Evolutionary conservation across 2,888 invertebrate genomes (phyloP).

Genomic region (Pachycephus smyrnensis): DNA sequence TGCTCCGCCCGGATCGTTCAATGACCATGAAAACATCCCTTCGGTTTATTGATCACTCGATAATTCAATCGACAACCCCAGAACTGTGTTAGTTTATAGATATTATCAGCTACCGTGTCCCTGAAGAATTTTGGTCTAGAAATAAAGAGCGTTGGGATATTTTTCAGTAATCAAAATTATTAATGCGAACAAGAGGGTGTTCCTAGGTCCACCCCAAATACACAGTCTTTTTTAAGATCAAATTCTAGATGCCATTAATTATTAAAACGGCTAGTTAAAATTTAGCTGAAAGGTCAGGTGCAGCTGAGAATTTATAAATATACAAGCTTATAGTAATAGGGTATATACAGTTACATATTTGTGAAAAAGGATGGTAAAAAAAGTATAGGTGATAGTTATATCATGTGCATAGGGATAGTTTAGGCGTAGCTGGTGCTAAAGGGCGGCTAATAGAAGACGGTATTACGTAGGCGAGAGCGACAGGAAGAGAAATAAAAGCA

Average conservation of each 20-base stretch:
- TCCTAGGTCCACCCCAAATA: not conserved
- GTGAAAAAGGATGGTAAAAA: too few relatives aligned
- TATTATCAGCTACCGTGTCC: not conserved
- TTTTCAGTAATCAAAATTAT: not conserved
- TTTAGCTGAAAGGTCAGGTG: too few relatives aligned
- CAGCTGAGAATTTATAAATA: too few relatives aligned
- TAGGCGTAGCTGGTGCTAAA: too few relatives aligned
- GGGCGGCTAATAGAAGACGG: too few relatives aligned
- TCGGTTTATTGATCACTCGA: not conserved
- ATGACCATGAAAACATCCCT: conserved; percentile 5
- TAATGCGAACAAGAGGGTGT: not conserved
- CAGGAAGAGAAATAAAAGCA: not conserved
- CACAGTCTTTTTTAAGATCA: not conserved
- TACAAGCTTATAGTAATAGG: too few relatives aligned
- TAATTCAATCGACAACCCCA: not conserved
- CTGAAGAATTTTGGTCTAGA: not conserved
- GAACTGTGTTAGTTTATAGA: not conserved
- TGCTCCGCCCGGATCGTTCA: conserved; percentile 3
- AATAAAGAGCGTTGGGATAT: not conserved
- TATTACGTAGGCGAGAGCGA: too few relatives aligned
- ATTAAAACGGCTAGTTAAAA: too few relatives aligned
- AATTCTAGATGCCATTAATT: not conserved
- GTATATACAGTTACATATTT: too few relatives aligned
- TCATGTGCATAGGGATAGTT: too few relatives aligned
- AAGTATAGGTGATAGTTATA: too few relatives aligned